These are phyloP conservation scores for Mustelus asterias DNA, from an alignment of 2,113 vertebrate genomes.

Conservation along the genomic window DNA sequence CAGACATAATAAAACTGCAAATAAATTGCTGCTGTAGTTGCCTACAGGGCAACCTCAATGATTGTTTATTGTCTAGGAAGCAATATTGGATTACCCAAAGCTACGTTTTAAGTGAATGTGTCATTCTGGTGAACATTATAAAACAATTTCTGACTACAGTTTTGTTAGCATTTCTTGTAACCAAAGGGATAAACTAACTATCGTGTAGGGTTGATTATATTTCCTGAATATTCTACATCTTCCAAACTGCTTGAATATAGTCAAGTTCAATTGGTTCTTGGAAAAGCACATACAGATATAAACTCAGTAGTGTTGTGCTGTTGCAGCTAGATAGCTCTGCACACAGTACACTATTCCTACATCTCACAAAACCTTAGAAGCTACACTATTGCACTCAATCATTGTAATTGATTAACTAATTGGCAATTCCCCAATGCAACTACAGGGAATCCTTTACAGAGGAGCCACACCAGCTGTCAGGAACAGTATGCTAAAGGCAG, in stretches of 20 bases:
- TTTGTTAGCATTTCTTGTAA: conserved; percentile 12
- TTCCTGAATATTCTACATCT: not conserved
- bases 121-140: not conserved
- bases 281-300: too few relatives aligned
- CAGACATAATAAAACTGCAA: conserved; percentile 34
- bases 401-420: not conserved
- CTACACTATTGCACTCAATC: not conserved
- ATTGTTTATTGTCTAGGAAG: conserved; percentile 25
- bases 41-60: not conserved
- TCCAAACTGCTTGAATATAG: not conserved
- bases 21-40: conserved; percentile 27
- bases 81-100: conserved; percentile 28
- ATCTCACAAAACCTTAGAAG: not conserved
- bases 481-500: not conserved
- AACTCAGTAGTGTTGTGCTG: not conserved
- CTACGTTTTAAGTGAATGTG: conserved; percentile 19
- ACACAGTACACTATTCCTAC: not conserved
- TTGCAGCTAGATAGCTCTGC: not conserved
- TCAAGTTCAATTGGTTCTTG: not conserved
- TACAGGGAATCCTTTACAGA: not conserved
- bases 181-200: not conserved
- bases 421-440: not conserved
- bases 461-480: not conserved
- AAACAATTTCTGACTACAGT: conserved; percentile 22
- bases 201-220: not conserved